Conservation (phyloP, 2,797 vertebrate species). For the Lycodopsis pacificus region DNA sequence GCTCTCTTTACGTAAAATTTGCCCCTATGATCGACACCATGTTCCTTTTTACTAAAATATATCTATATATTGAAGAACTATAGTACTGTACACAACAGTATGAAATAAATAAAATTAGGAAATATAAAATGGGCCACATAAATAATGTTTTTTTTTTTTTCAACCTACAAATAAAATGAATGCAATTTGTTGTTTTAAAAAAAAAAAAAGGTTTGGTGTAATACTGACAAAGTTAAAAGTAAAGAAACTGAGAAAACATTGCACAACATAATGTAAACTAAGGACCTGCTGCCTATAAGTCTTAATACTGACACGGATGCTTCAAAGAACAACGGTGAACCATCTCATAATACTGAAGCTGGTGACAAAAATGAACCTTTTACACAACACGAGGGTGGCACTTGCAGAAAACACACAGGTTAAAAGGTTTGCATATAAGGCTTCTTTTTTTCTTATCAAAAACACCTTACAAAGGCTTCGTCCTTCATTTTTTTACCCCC, state of each 20-base stretch:
- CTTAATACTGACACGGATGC: slow-evolving; percentile 99
- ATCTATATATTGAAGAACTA: slow-evolving; percentile 99
- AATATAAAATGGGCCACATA: slow-evolving; percentile 99
- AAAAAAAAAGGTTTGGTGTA: slow-evolving; percentile 93
- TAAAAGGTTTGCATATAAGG: slow-evolving; percentile 99
- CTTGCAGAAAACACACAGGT: slow-evolving; percentile 99
- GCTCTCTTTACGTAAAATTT: slow-evolving; percentile 99
- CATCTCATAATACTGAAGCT: slow-evolving; percentile 95
- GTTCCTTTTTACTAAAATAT: slow-evolving; percentile 99
- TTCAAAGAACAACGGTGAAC: slow-evolving; percentile 97
- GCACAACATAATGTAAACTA: slow-evolving; percentile 99
- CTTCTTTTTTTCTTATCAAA: slow-evolving; percentile 90
- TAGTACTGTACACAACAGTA: slow-evolving; percentile 99
- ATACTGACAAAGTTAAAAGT: slow-evolving; percentile 95
- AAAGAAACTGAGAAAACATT: slow-evolving; percentile 94
- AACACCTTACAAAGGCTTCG: slow-evolving; percentile 98
- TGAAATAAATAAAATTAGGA: slow-evolving; percentile 99
- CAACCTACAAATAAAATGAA: slow-evolving; percentile 99
- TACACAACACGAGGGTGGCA: slow-evolving; percentile 99
- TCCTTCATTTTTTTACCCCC: slow-evolving; percentile 77
- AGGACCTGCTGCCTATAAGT: slow-evolving; percentile 98
- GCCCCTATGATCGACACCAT: slow-evolving; percentile 99
- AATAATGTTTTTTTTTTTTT: slow-evolving; percentile 92
- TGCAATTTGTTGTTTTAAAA: slow-evolving; percentile 90
- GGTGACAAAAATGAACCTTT: slow-evolving; percentile 92